These are phyloP conservation scores for Macquaria australasica DNA, from an alignment of 2,113 vertebrate species.

Conservation along the genomic window DNA sequence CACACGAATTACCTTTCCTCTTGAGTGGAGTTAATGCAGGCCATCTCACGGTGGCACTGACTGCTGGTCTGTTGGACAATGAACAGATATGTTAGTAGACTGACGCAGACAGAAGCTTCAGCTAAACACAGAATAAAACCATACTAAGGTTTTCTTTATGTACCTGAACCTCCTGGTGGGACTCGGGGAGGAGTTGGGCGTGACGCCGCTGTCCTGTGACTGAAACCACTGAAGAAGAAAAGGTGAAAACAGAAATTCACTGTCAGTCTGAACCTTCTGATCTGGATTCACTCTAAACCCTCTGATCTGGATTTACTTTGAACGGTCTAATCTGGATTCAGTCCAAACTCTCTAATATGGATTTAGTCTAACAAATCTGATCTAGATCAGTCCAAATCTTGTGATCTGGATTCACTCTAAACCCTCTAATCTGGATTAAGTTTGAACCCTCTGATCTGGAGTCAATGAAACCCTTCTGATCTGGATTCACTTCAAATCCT, in stretches of 20 bases:
- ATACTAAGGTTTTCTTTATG: background rate
- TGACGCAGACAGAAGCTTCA: background rate
- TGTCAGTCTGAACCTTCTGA: background rate
- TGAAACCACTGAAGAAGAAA: slow-evolving; percentile 77
- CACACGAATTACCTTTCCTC: slow-evolving; percentile 81
- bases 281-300: background rate
- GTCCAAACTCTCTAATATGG: too few species aligned
- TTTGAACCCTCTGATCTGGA: background rate
- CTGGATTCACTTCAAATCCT: too few species aligned
- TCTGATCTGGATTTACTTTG: background rate
- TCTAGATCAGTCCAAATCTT: too few species aligned
- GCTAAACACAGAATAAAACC: background rate
- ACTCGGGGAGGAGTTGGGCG: slow-evolving; percentile 86
- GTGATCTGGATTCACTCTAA: too few species aligned
- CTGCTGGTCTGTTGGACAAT: slow-evolving; percentile 73
- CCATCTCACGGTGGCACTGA: slow-evolving; percentile 78
- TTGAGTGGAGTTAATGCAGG: slow-evolving; percentile 81
- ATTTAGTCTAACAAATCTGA: too few species aligned
- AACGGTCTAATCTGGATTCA: background rate
- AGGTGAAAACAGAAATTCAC: background rate
- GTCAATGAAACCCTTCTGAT: too few species aligned
- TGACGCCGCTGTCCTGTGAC: slow-evolving; percentile 82
- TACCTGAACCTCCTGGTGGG: slow-evolving; percentile 84
- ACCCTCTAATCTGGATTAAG: too few species aligned
- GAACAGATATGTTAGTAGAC: background rate